phyloP scores from a whole-genome alignment of 2,113 vertebrate species.

The Gorsachius goisagi region DNA sequence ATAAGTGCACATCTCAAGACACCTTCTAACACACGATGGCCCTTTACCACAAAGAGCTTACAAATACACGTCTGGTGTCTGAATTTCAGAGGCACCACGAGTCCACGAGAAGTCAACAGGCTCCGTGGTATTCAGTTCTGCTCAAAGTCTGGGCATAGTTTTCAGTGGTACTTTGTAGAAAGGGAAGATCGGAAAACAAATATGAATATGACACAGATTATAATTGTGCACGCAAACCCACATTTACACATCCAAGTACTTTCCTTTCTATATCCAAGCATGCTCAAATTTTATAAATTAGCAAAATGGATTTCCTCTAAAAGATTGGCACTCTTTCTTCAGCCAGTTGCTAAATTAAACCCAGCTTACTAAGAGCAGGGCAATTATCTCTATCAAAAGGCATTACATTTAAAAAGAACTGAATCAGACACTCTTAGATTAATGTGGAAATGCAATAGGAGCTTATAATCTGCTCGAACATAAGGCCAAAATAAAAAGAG shows the following conservation, averaged over 20 bases:
- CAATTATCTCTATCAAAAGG: not conserved
- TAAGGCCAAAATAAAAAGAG: not conserved
- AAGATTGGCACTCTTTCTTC: not conserved
- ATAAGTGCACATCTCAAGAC: not conserved
- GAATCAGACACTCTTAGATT: not conserved
- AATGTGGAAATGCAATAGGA: not conserved
- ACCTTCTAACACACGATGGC: not conserved
- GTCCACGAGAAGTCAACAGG: not conserved
- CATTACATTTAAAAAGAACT: not conserved
- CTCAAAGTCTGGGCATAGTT: not conserved
- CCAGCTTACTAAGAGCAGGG: not conserved
- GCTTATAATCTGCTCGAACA: not conserved
- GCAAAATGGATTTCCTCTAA: not conserved
- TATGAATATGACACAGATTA: not conserved
- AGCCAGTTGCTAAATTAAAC: not conserved
- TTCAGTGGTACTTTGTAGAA: not conserved
- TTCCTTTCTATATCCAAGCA: not conserved
- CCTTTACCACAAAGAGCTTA: not conserved
- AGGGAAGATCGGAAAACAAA: not conserved
- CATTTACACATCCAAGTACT: not conserved
- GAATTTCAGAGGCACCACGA: not conserved
- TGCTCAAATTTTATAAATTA: not conserved
- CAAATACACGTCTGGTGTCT: not conserved
- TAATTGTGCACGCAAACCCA: not conserved
- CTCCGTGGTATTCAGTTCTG: not conserved